Conservation (phyloP, 2,113 vertebrate species). For the Dascyllus trimaculatus region DNA sequence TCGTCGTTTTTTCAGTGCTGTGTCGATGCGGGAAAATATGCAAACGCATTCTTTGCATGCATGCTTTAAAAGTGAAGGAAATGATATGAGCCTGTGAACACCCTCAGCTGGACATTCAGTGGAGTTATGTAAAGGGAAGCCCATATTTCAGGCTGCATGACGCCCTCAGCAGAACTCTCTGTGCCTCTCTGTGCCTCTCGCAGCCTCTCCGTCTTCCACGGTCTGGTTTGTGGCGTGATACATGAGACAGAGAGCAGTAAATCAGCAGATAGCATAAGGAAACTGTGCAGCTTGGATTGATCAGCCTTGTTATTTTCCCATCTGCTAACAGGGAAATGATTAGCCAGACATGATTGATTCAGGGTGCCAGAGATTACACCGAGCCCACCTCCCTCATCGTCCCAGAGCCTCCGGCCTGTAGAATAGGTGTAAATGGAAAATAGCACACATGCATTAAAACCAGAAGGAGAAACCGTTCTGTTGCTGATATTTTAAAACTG, state of each 20-base stretch:
- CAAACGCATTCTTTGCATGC: not conserved
- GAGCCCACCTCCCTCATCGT: conserved; percentile 24
- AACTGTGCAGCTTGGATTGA: conserved; percentile 71
- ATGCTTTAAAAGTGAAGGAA: conserved; percentile 11
- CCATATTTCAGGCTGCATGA: conserved; percentile 45
- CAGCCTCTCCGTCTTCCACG: conserved; percentile 24
- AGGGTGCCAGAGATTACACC: conserved; percentile 53
- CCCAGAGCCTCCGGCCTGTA: conserved; percentile 8
- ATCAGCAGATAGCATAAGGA: conserved; percentile 73
- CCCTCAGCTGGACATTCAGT: conserved; percentile 35
- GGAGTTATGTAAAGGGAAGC: conserved; percentile 34
- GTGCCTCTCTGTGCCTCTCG: conserved; percentile 15
- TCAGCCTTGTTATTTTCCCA: conserved; percentile 77
- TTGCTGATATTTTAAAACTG: not conserved
- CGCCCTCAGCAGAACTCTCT: conserved; percentile 33
- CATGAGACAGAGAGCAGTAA: conserved; percentile 72
- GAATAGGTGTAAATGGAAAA: not conserved
- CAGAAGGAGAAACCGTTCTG: not conserved
- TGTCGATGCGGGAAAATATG: not conserved
- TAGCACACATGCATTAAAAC: not conserved
- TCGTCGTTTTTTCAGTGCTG: conserved; percentile 21
- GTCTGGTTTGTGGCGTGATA: conserved; percentile 71
- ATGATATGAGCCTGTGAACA: conserved; percentile 45
- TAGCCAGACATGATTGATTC: conserved; percentile 74
- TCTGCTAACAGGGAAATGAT: conserved; percentile 78